Conservation (phyloP, 2,888 invertebrate genomes). For the Prosapia bicincta region DNA sequence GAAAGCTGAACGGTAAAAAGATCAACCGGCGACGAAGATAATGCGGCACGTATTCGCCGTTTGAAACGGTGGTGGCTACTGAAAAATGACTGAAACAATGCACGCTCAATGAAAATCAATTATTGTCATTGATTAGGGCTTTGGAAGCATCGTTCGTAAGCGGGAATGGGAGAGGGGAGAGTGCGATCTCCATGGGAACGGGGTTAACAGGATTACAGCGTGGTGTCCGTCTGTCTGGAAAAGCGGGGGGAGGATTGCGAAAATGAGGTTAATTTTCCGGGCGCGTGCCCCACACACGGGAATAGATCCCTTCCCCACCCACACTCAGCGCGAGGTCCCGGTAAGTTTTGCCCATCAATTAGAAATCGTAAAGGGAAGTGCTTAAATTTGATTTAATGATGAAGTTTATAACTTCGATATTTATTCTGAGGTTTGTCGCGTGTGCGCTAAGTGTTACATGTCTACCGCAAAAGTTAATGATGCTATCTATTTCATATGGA, state of each 20-base stretch:
- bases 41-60: not conserved
- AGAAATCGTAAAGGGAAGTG: not conserved
- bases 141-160: not conserved
- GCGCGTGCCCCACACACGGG: constrained; percentile 2
- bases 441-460: too few species aligned
- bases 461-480: too few species aligned
- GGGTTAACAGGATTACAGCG: not conserved
- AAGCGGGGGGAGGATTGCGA: not conserved
- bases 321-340: not conserved
- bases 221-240: not conserved
- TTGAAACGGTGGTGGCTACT: too few species aligned
- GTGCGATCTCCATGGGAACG: not conserved
- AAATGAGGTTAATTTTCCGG: constrained; percentile 2
- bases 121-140: not conserved
- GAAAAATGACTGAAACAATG: not conserved
- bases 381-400: not conserved
- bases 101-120: not conserved
- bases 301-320: not conserved
- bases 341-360: not conserved
- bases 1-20: not conserved
- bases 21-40: not conserved
- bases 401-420: not conserved
- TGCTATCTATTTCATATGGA: too few species aligned
- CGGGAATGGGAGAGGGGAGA: not conserved
- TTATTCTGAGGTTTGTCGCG: too few species aligned